These are phyloP conservation scores for Salvelinus alpinus DNA, from an alignment of 2,113 vertebrate species.

Conservation along the genomic window DNA sequence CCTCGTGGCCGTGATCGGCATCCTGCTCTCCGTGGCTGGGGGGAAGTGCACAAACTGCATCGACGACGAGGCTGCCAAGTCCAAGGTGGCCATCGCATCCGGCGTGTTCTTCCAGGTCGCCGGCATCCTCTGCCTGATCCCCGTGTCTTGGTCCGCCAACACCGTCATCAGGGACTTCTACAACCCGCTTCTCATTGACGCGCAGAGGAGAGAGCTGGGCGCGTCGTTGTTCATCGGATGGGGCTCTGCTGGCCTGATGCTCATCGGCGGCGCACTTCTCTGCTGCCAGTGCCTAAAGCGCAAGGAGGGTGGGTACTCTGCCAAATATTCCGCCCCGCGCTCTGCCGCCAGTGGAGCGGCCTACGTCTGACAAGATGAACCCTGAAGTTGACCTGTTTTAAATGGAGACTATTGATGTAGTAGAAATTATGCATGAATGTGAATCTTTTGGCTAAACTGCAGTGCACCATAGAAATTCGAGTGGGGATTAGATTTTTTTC, in stretches of 20 bases:
- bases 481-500: no score
- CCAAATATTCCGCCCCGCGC: conserved; percentile 5
- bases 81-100: neutral
- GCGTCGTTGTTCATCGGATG: conserved; percentile 8
- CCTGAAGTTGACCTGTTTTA: no score
- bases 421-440: no score
- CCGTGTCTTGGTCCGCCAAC: neutral
- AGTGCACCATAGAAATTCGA: no score
- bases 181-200: neutral
- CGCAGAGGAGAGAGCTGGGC: conserved; percentile 2
- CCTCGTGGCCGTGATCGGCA: neutral
- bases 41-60: conserved; percentile 12
- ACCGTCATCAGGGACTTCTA: conserved; percentile 8
- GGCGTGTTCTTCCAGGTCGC: conserved; percentile 5
- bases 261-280: neutral
- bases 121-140: neutral
- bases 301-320: neutral
- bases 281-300: neutral
- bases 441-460: no score
- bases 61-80: neutral
- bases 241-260: neutral
- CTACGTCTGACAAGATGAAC: neutral
- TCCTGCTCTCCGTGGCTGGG: neutral
- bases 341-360: neutral
- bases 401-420: no score